Percentiles rank a stretch among this genome's conserved stretches.
These are phyloP conservation scores for Nerophis ophidion DNA, from an alignment of 2,113 vertebrate species.

Conservation along the genomic window DNA sequence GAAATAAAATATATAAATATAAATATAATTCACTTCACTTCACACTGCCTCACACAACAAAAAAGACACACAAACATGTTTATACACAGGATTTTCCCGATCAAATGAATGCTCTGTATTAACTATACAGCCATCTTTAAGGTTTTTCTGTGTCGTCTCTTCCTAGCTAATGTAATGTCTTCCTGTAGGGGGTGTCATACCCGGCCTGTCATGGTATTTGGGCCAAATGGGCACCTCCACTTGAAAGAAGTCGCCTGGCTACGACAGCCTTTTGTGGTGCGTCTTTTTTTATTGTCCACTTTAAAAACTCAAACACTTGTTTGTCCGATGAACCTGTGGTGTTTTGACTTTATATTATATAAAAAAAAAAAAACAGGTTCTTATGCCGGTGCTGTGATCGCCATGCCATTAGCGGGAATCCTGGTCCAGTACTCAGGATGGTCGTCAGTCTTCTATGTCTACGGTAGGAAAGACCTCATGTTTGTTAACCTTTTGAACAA, in stretches of 20 bases:
- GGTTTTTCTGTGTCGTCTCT: neutral
- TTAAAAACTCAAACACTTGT: neutral
- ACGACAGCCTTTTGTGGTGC: slow-evolving; percentile 84
- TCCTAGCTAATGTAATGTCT: neutral
- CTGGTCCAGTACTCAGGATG: slow-evolving; percentile 87
- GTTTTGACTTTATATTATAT: neutral
- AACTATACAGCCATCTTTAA: neutral
- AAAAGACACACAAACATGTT: too few species aligned
- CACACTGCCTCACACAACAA: too few species aligned
- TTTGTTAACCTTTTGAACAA: neutral
- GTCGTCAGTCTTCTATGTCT: slow-evolving; percentile 89
- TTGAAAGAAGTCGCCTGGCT: slow-evolving; percentile 80
- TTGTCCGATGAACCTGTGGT: neutral
- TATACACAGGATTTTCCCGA: too few species aligned
- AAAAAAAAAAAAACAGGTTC: slow-evolving; percentile 65
- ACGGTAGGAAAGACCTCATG: slow-evolving; percentile 61
- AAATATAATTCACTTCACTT: too few species aligned
- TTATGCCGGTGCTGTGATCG: slow-evolving; percentile 87
- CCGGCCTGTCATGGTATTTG: slow-evolving; percentile 91
- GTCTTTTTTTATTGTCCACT: neutral
- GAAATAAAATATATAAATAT: too few species aligned
- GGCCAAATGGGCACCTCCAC: slow-evolving; percentile 82
- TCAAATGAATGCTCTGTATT: neutral
- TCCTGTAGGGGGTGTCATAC: slow-evolving; percentile 83
- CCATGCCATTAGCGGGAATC: slow-evolving; percentile 87